Base-by-base conservation (phyloP, 2,797 vertebrate genomes). In the Podarcis siculus region DNA sequence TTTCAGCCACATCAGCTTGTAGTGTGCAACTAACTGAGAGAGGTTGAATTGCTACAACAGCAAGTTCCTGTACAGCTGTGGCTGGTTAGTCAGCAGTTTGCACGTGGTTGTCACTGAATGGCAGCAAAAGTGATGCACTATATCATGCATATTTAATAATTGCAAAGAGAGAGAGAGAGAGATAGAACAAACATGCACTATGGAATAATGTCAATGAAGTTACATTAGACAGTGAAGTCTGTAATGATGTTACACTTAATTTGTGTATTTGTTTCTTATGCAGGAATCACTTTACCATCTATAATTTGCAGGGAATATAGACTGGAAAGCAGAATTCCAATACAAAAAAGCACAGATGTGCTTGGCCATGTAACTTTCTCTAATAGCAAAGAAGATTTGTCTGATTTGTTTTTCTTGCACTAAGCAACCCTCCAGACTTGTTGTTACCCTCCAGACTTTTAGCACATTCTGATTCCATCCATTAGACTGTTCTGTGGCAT, bases 71-170 rank as follows among this genome's bases (percentile, higher is more conserved):
- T 81, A 55, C 77, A 89, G 79, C 85, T 87, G 76, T 72, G 35
- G 80, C 90, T 88, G 88, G 83, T 91, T 93, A 92, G 88, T 94
- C 93, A 95, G 92, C 92, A 87, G 92, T 95, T 91, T 94, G 76
- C 39, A 81, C 87, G 23, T 49, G 88, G 88, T 84, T 92, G 88
- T 90, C 79, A 66, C 49, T 76, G 67, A 5, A 4, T 23, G 21
- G 75, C 27, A 84, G 86, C 82, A 87, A 89, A 84, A 92, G 87
- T 81, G 78, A 77, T 95, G 55, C 73, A 85, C 78, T 89, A 82
- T 84, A 81, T 67, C n/a, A 66, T 85, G 76, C 87, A 88, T 95
- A 95, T 94, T 96, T 94, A 94, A 94, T 93, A 91, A 91, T 87
- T 8, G 13, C 75, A 89, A 86, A 39, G 89, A 90, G 39, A 45